phyloP scores from a whole-genome alignment of 2,113 vertebrate genomes.

The Eolophus roseicapilla region DNA sequence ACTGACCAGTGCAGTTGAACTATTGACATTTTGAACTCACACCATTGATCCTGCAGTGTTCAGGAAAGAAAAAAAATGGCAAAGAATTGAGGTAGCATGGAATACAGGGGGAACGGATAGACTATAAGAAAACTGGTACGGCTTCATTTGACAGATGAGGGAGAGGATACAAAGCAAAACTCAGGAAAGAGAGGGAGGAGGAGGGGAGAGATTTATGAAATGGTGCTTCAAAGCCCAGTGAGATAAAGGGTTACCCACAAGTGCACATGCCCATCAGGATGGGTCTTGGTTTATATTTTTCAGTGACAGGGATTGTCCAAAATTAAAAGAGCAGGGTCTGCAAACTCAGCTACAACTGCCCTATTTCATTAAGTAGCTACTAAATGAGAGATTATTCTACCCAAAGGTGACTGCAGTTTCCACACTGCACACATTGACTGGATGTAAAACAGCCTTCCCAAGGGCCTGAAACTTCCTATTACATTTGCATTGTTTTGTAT shows the following conservation, averaged over 20 bases:
- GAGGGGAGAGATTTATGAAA: neutral
- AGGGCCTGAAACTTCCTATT: neutral
- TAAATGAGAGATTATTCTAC: neutral
- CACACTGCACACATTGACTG: neutral
- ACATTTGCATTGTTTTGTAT: neutral
- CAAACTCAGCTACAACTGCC: neutral
- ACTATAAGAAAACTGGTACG: neutral
- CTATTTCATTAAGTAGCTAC: neutral
- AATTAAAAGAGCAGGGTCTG: neutral
- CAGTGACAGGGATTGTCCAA: neutral
- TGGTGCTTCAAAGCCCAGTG: neutral
- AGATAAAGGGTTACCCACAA: neutral
- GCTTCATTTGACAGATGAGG: neutral
- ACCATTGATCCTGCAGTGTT: neutral
- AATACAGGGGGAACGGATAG: neutral
- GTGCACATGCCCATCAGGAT: neutral
- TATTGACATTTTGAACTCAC: neutral
- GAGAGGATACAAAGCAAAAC: slow-evolving; percentile 22
- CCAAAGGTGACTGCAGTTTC: neutral
- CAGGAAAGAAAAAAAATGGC: neutral
- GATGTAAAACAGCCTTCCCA: neutral
- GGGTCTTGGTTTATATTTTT: neutral
- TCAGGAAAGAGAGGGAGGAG: neutral
- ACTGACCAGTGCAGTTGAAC: neutral
- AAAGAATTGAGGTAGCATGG: neutral